Evolutionary conservation across 2,888 invertebrate species (phyloP).

Genomic region (Clepsis dumicolana): DNA sequence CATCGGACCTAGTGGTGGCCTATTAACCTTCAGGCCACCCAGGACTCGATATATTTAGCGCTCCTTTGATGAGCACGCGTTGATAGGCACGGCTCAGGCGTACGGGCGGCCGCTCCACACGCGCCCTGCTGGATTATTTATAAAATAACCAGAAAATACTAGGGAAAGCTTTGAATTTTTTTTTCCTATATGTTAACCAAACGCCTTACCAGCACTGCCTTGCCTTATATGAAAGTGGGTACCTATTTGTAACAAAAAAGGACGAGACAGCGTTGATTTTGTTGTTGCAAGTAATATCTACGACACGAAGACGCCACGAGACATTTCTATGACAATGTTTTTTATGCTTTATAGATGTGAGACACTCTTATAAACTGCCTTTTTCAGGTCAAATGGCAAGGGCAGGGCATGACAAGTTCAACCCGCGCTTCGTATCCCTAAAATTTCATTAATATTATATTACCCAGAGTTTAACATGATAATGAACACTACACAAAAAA

Average conservation of each 20-base stretch:
- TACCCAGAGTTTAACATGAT: background rate
- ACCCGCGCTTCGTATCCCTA: background rate
- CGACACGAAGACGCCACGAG: no score
- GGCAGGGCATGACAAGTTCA: no score
- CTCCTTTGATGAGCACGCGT: conserved; percentile 70
- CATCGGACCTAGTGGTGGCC: conserved; percentile 25
- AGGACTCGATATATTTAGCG: conserved; percentile 68
- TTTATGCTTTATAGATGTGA: no score
- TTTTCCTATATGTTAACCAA: background rate
- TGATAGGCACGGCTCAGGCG: conserved; percentile 62
- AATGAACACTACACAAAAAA: background rate
- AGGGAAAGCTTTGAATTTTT: background rate
- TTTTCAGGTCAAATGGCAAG: no score
- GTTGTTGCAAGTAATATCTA: no score
- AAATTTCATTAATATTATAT: background rate
- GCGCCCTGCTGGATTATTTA: conserved; percentile 26
- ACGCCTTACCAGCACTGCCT: background rate
- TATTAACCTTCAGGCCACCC: conserved; percentile 52
- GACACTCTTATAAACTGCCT: no score
- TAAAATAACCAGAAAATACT: conserved; percentile 23
- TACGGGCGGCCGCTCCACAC: conserved; percentile 28
- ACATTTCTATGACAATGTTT: no score
- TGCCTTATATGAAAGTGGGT: background rate
- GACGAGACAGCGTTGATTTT: no score
- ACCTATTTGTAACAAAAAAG: no score